Percentiles rank a stretch among this genome's conserved stretches.
These are phyloP conservation scores for Hybos culiciformis DNA, from an alignment of 2,888 invertebrate genomes.

Conservation along the genomic window DNA sequence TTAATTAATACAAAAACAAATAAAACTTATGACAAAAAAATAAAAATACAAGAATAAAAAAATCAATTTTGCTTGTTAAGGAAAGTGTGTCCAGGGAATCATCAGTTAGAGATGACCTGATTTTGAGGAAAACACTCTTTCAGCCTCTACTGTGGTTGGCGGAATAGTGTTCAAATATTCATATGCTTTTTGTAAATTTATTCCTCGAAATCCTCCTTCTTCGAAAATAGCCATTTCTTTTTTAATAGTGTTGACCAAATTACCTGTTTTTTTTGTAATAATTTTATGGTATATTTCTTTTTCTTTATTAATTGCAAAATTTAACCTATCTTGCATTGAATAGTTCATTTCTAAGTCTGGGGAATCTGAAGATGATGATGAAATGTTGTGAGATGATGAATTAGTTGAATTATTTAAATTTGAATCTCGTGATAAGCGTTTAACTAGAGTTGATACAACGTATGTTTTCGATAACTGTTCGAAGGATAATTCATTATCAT, in stretches of 20 bases:
- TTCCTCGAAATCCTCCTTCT: too few species aligned
- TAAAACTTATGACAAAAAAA: too few species aligned
- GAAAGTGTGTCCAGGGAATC: background rate
- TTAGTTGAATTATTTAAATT: background rate
- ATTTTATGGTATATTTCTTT: background rate
- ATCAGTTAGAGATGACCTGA: background rate
- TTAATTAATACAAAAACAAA: too few species aligned
- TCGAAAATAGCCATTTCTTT: too few species aligned
- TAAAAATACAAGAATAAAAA: too few species aligned
- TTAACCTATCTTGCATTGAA: background rate
- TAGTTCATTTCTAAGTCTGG: background rate
- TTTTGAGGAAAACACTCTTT: slow-evolving; percentile 5
- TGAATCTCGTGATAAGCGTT: background rate
- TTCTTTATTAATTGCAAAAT: background rate
- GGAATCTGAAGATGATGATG: background rate
- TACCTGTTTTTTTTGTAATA: background rate
- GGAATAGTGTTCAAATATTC: background rate
- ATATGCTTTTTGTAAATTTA: too few species aligned
- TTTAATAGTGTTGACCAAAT: background rate
- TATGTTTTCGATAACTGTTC: background rate
- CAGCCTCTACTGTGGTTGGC: slow-evolving; percentile 6
- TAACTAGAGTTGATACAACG: background rate
- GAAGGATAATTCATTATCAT: background rate
- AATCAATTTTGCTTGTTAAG: background rate
- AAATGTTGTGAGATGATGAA: background rate